Percentiles rank a stretch among this genome's conserved stretches.
phyloP scores from a whole-genome alignment of 2,888 invertebrate species.

The Drosophila formosana region DNA sequence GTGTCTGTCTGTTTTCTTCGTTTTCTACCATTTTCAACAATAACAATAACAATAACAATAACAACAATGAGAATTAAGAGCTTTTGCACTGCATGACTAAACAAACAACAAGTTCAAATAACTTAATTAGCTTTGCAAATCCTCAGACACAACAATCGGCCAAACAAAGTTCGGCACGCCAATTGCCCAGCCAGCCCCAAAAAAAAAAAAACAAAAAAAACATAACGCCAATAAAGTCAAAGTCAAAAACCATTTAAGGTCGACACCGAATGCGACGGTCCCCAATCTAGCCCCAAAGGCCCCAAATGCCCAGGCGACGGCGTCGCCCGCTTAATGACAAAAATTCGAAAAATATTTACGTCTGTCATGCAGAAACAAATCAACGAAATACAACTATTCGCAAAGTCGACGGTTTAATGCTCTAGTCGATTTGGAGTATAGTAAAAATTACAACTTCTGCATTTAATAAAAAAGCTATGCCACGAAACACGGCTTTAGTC shows the following conservation, averaged over 20 bases:
- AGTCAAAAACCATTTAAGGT: slow-evolving; percentile 78
- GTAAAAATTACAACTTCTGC: no score
- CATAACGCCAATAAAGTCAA: slow-evolving; percentile 62
- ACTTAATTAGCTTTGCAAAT: slow-evolving; percentile 75
- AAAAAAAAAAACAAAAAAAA: slow-evolving; percentile 16
- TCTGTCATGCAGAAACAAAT: slow-evolving; percentile 47
- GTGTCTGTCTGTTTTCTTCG: slow-evolving; percentile 2
- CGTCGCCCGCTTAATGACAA: slow-evolving; percentile 44
- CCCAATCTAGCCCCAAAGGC: slow-evolving; percentile 25
- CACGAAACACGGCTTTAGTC: not conserved
- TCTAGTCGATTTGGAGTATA: not conserved
- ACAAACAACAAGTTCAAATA: slow-evolving; percentile 57
- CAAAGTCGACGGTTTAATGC: slow-evolving; percentile 22
- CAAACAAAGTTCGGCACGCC: slow-evolving; percentile 32
- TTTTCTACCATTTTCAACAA: slow-evolving; percentile 5
- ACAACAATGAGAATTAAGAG: slow-evolving; percentile 54
- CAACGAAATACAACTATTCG: not conserved
- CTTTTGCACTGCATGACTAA: slow-evolving; percentile 56
- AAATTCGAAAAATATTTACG: slow-evolving; percentile 45
- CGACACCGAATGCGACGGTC: slow-evolving; percentile 41
- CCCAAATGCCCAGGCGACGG: slow-evolving; percentile 3
- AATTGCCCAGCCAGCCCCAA: slow-evolving; percentile 35
- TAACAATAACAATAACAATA: slow-evolving; percentile 2
- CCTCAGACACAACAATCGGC: slow-evolving; percentile 36
- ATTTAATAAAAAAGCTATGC: not conserved